Evolutionary conservation across 1,140 invertebrate species (phyloP).

Genomic region (Drosophila sproati): DNA sequence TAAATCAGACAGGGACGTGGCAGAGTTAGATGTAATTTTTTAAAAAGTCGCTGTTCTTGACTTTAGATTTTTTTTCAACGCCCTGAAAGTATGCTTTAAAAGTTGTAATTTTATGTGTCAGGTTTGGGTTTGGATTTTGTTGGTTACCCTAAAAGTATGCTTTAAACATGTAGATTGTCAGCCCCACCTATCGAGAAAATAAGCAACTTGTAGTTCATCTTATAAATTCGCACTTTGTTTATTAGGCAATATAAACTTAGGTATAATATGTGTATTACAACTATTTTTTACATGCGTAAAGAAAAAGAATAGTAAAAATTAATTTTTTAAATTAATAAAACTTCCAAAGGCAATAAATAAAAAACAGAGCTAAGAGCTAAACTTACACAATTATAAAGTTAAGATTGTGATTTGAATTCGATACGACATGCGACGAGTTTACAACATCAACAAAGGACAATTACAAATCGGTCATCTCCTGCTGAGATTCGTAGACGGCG

Average conservation of each 20-base stretch:
- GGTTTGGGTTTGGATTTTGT: no score
- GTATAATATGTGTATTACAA: conserved; percentile 17
- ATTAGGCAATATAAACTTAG: conserved; percentile 19
- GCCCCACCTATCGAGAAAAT: not conserved
- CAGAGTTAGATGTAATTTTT: no score
- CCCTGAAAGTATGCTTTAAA: no score
- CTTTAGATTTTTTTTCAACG: no score
- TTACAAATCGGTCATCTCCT: conserved; percentile 84
- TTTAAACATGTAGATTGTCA: not conserved
- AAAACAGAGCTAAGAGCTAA: conserved; percentile 54
- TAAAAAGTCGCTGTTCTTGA: no score
- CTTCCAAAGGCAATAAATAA: conserved; percentile 73
- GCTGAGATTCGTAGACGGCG: conserved; percentile 74
- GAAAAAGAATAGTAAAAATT: conserved; percentile 46
- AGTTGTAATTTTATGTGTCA: no score
- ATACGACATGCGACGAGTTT: conserved; percentile 43
- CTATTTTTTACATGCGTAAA: conserved; percentile 69
- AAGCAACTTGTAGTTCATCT: not conserved
- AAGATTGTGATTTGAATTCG: conserved; percentile 58
- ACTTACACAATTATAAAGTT: conserved; percentile 24
- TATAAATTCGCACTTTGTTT: conserved; percentile 32
- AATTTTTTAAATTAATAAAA: conserved; percentile 49
- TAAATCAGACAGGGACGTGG: no score
- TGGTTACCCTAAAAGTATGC: not conserved
- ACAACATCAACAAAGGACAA: conserved; percentile 60